These are phyloP conservation scores for Beris morrisii DNA, from an alignment of 2,888 invertebrate species.

Conservation along the genomic window DNA sequence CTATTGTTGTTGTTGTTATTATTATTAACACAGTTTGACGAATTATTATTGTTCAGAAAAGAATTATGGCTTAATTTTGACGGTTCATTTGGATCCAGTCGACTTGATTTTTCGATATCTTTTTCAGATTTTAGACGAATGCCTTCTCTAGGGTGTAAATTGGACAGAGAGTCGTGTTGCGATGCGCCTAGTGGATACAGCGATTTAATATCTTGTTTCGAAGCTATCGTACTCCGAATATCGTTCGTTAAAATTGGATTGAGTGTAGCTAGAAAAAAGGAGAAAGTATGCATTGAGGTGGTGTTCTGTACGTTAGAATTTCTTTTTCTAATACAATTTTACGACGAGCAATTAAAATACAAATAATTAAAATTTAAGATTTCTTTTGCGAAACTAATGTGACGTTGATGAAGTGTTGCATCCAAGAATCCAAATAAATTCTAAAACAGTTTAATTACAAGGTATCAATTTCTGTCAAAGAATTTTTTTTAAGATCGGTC, in stretches of 20 bases:
- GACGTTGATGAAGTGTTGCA: too few relatives aligned
- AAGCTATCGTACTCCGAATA: slow-evolving; percentile 8
- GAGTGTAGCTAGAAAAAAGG: slow-evolving; percentile 32
- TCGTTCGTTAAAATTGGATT: slow-evolving; percentile 34
- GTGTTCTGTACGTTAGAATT: too few relatives aligned
- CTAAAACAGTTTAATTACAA: too few relatives aligned
- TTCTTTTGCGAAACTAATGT: too few relatives aligned
- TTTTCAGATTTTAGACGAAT: slow-evolving; percentile 27
- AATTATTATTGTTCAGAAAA: slow-evolving; percentile 39
- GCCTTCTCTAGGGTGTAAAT: slow-evolving; percentile 28
- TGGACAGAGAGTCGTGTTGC: slow-evolving; percentile 17
- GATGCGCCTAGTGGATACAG: slow-evolving; percentile 13
- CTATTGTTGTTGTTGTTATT: slow-evolving; percentile 36
- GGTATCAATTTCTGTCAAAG: too few relatives aligned
- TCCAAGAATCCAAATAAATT: too few relatives aligned
- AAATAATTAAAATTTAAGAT: too few relatives aligned
- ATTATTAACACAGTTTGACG: slow-evolving; percentile 40
- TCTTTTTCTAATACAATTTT: too few relatives aligned
- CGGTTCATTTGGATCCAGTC: slow-evolving; percentile 26
- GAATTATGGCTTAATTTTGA: slow-evolving; percentile 29
- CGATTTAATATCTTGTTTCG: slow-evolving; percentile 31
- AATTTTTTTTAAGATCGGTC: too few relatives aligned
- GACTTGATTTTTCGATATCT: slow-evolving; percentile 30
- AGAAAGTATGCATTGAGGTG: too few relatives aligned
- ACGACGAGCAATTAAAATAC: too few relatives aligned